Conservation (phyloP, 92 coral and sea anemone genomes). For the Epizoanthus stellaris region DNA sequence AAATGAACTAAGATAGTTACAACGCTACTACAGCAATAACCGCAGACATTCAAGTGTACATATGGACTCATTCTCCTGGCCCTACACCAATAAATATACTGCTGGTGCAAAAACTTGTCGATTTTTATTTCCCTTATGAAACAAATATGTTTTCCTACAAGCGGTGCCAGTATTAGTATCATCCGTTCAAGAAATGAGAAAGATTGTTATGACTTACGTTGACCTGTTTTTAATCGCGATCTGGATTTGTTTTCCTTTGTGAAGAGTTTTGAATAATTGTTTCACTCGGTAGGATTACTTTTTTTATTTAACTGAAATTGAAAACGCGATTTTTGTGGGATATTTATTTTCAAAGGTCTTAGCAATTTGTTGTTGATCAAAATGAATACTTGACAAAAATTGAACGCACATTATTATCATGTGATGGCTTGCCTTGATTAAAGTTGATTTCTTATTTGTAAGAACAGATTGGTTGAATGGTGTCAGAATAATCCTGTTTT, state of each 20-base stretch:
- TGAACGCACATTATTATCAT: not conserved
- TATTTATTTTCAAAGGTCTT: not conserved
- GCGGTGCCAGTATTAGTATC: not conserved
- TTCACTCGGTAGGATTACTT: not conserved
- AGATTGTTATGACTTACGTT: conserved; percentile 1
- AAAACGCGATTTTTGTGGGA: not conserved
- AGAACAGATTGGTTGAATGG: conserved; percentile 1
- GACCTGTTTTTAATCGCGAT: conserved; percentile 1
- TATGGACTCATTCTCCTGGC: not conserved
- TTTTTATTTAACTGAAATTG: not conserved
- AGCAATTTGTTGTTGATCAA: not conserved
- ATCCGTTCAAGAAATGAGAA: not conserved
- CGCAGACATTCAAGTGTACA: not conserved
- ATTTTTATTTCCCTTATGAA: not conserved
- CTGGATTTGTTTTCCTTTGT: not conserved
- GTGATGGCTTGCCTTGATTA: not conserved
- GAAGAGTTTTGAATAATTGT: conserved; percentile 11
- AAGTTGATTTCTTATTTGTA: conserved; percentile 3
- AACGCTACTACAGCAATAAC: not conserved
- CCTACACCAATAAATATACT: not conserved
- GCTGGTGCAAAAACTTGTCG: not conserved
- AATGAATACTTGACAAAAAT: not conserved
- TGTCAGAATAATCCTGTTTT: conserved; percentile 18
- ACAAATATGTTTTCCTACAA: not conserved
- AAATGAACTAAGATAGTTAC: not conserved